Percentiles rank a stretch among this genome's conserved stretches.
These are phyloP conservation scores for Halcyon senegalensis DNA, from an alignment of 2,113 vertebrate species.

Conservation along the genomic window DNA sequence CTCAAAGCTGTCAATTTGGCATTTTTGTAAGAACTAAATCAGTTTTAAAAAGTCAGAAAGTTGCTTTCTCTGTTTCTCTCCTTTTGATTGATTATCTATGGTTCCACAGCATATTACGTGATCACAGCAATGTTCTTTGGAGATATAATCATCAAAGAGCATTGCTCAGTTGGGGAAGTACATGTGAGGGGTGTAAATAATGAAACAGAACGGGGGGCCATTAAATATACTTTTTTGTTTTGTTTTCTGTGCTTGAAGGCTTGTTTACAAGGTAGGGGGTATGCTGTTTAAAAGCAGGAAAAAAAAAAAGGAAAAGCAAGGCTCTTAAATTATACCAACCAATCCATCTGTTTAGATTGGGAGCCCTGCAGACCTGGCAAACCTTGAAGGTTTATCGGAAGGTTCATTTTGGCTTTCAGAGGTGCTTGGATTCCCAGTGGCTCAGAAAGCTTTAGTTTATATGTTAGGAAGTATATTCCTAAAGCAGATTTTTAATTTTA, in stretches of 20 bases:
- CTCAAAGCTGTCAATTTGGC: slow-evolving; percentile 1
- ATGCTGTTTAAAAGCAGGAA: neutral
- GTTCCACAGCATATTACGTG: slow-evolving; percentile 69
- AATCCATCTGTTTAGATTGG: slow-evolving; percentile 31
- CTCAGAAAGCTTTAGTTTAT: neutral
- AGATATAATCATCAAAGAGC: slow-evolving; percentile 81
- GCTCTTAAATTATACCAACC: slow-evolving; percentile 13
- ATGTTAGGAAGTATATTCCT: neutral
- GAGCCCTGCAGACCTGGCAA: slow-evolving; percentile 28
- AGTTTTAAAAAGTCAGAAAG: slow-evolving; percentile 69
- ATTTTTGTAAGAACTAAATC: slow-evolving; percentile 63
- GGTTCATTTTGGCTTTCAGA: slow-evolving; percentile 9
- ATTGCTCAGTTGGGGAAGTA: slow-evolving; percentile 69
- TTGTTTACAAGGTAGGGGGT: slow-evolving; percentile 73
- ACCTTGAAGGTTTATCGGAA: slow-evolving; percentile 31
- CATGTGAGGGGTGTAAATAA: slow-evolving; percentile 76
- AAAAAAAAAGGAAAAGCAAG: neutral
- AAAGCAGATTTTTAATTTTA: slow-evolving; percentile 26
- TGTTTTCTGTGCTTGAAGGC: slow-evolving; percentile 74
- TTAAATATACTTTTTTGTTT: slow-evolving; percentile 73
- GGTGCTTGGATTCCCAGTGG: neutral
- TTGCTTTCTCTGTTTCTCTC: slow-evolving; percentile 72
- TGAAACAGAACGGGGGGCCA: slow-evolving; percentile 75
- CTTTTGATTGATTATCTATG: slow-evolving; percentile 82
- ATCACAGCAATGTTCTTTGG: slow-evolving; percentile 78